These are phyloP conservation scores for Sepioteuthis lessoniana DNA, from an alignment of 2,888 invertebrate species.

Conservation along the genomic window DNA sequence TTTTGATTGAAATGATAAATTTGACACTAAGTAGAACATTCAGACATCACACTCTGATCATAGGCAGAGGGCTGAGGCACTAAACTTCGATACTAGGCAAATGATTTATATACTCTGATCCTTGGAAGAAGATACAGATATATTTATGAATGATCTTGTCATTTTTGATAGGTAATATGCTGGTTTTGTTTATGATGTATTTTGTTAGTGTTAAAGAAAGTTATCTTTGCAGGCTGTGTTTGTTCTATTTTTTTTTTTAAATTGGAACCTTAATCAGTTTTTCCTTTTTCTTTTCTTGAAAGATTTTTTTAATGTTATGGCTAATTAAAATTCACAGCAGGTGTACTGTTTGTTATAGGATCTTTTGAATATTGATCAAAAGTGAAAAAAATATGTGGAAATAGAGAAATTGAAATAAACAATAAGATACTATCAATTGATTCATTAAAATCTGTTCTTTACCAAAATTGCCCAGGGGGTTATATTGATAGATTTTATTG, in stretches of 20 bases:
- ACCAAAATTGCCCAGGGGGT: background rate
- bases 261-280: background rate
- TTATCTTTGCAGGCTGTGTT: background rate
- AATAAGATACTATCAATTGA: background rate
- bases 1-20: too few relatives aligned
- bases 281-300: background rate
- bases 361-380: background rate
- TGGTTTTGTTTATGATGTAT: too few relatives aligned
- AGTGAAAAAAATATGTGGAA: background rate
- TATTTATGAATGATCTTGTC: too few relatives aligned
- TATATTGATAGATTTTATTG: too few relatives aligned
- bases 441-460: background rate
- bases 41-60: too few relatives aligned
- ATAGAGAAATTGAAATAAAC: background rate
- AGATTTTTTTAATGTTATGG: background rate
- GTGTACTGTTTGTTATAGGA: background rate
- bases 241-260: background rate
- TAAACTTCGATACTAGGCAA: too few relatives aligned
- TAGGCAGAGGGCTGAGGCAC: too few relatives aligned
- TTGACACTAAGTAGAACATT: too few relatives aligned
- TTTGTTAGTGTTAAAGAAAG: background rate
- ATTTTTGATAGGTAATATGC: too few relatives aligned
- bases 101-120: too few relatives aligned
- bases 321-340: conserved; percentile 8
- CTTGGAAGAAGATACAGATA: too few relatives aligned